phyloP scores from a whole-genome alignment of 2,888 invertebrate genomes.

The Scrobipalpa atriplicella region DNA sequence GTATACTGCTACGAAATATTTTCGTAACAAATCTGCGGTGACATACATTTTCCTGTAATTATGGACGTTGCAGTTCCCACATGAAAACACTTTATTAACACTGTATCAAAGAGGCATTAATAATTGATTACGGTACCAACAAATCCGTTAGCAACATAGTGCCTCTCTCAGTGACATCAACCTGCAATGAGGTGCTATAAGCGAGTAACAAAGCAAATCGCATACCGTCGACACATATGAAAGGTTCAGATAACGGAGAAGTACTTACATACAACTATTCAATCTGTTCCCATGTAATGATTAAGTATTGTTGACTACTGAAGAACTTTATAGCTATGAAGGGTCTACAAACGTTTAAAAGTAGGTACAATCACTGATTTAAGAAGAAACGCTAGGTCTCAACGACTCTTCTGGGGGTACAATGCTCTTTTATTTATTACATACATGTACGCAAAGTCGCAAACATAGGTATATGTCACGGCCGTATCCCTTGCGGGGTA shows the following conservation, averaged over 20 bases:
- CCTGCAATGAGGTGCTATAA: neutral
- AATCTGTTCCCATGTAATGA: constrained; percentile 18
- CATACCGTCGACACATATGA: neutral
- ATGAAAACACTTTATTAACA: too few relatives aligned
- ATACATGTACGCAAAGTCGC: too few relatives aligned
- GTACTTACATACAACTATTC: constrained; percentile 23
- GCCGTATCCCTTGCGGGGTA: too few relatives aligned
- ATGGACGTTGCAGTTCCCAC: neutral
- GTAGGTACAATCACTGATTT: neutral
- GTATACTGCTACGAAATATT: neutral
- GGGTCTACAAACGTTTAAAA: neutral
- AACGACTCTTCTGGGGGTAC: too few relatives aligned
- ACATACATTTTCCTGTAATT: too few relatives aligned
- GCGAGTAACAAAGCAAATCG: constrained; percentile 8
- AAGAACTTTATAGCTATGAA: neutral
- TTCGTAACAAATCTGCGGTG: neutral
- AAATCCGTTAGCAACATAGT: constrained; percentile 7
- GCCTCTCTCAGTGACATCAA: neutral
- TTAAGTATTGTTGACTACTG: neutral
- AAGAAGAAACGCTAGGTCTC: too few relatives aligned
- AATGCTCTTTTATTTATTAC: too few relatives aligned
- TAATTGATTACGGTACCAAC: neutral
- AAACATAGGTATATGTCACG: too few relatives aligned
- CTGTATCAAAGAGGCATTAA: neutral
- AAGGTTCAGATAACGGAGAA: constrained; percentile 5